Conservation (phyloP, 92 coral and sea anemone genomes). For the Phymanthus crucifer region DNA sequence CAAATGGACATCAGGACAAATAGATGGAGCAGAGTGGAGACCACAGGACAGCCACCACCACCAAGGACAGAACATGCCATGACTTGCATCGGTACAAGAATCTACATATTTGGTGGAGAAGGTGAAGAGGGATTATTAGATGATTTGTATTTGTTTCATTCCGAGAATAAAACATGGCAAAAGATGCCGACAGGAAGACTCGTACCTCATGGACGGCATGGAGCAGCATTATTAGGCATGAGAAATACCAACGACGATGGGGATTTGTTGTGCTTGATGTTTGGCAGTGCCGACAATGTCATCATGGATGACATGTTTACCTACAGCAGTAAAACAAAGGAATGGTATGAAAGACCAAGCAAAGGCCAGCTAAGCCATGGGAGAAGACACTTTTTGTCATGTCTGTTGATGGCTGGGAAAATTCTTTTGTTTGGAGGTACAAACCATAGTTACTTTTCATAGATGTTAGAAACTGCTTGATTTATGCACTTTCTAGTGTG, state of each 20-base stretch:
- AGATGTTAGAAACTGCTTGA: too few relatives aligned
- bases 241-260: slow-evolving; percentile 45
- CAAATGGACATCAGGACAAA: slow-evolving; percentile 24
- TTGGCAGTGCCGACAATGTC: slow-evolving; percentile 3
- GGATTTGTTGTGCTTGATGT: slow-evolving; percentile 32
- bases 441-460: neutral
- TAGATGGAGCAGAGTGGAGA: slow-evolving; percentile 12
- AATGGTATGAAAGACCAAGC: slow-evolving; percentile 21
- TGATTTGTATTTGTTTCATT: slow-evolving; percentile 24
- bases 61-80: slow-evolving; percentile 21
- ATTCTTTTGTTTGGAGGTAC: slow-evolving; percentile 35
- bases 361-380: slow-evolving; percentile 12
- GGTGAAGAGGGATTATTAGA: slow-evolving; percentile 17
- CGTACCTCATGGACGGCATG: slow-evolving; percentile 2
- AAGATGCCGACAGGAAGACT: slow-evolving; percentile 17
- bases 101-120: slow-evolving; percentile 33
- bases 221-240: slow-evolving; percentile 33
- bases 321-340: slow-evolving; percentile 21
- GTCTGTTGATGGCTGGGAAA: slow-evolving; percentile 30
- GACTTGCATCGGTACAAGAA: neutral
- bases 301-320: slow-evolving; percentile 14
- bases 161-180: slow-evolving; percentile 16
- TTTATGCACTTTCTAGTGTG: too few relatives aligned
- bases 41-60: slow-evolving; percentile 17
- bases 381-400: slow-evolving; percentile 9